Conservation (phyloP, 2,113 vertebrate species). For the Anarrhichthys ocellatus region DNA sequence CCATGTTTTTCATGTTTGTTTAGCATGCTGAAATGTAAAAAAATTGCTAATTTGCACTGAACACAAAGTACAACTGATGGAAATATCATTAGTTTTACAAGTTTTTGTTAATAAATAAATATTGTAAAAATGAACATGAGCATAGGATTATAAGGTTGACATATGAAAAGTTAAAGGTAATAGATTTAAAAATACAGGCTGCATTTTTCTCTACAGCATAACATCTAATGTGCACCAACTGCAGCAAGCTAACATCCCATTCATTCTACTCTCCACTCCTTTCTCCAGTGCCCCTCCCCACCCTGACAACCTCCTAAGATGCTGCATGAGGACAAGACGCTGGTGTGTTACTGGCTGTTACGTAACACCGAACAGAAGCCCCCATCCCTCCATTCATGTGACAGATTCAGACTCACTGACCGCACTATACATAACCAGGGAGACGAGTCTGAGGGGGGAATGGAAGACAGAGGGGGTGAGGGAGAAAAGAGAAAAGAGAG, state of each 20-base stretch:
- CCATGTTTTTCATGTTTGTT: neutral
- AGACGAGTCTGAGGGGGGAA: constrained; percentile 17
- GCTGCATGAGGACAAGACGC: constrained; percentile 65
- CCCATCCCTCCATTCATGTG: constrained; percentile 65
- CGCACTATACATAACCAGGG: constrained; percentile 43
- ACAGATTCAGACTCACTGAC: constrained; percentile 56
- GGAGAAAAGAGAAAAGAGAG: constrained; percentile 35
- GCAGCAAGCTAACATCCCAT: constrained; percentile 34
- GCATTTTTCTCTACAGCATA: neutral
- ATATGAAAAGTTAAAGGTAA: neutral
- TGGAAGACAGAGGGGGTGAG: constrained; percentile 9
- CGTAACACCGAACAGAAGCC: constrained; percentile 63
- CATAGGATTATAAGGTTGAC: neutral
- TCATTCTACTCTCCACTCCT: constrained; percentile 38
- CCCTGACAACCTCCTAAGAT: constrained; percentile 25
- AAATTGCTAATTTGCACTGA: neutral
- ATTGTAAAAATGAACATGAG: neutral
- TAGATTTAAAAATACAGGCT: neutral
- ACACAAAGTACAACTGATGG: neutral
- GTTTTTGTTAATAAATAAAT: neutral
- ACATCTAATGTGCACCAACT: constrained; percentile 4
- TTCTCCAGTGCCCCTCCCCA: neutral
- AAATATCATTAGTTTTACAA: neutral
- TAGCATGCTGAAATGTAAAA: neutral
- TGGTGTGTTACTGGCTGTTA: constrained; percentile 69